Base-by-base conservation (phyloP, 2,797 vertebrate species). In the Schizopygopsis pylzovi region DNA sequence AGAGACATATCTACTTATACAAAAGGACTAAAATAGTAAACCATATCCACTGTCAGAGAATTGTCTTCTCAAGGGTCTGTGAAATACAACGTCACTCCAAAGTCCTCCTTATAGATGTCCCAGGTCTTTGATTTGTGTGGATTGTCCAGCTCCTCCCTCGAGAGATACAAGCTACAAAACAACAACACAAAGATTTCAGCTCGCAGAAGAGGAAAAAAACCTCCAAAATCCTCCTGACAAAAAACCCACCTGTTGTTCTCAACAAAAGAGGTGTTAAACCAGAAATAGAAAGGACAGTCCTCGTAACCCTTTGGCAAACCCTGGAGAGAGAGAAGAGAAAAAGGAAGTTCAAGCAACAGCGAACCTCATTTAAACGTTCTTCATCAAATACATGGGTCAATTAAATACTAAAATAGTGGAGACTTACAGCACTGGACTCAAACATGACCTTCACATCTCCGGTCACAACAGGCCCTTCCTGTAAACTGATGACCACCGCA, bases 221-320 rank as follows among this genome's bases (percentile, higher is more conserved):
- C 9, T 63, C 2, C 6, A 22, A 54, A 47, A n/a, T n/a, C 8
- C n/a, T 37, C 18, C 47, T 65, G 16, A 49, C 28, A 16, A 11
- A 45, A 20, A 9, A 83, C 95, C 37, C 95, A 99, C 98, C 95
- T 98, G 91, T 97, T 94, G 37, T 97, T 93, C 71, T 94, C 92
- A 92, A 98, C 90, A 88, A 99, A 99, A 54, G 96, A 96, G 39
- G 97, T 98, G 84, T 99, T 97, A 92, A 99, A 99, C 97, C 98
- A 99, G 90, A 99, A 99, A 92, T 97, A 99, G 92, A 99, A 99
- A 0, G 97, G 94, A 81, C 98, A 99, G 87, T 95, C 94, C 86
- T 99, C 97, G 45, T 99, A 99, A 85, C 96, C 96, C 89, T 96
- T 98, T 0, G 97, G 97, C 84, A 99, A 94, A 89, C 94, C 94